Conservation (phyloP, 2,888 invertebrate species). For the Aplocera efformata region DNA sequence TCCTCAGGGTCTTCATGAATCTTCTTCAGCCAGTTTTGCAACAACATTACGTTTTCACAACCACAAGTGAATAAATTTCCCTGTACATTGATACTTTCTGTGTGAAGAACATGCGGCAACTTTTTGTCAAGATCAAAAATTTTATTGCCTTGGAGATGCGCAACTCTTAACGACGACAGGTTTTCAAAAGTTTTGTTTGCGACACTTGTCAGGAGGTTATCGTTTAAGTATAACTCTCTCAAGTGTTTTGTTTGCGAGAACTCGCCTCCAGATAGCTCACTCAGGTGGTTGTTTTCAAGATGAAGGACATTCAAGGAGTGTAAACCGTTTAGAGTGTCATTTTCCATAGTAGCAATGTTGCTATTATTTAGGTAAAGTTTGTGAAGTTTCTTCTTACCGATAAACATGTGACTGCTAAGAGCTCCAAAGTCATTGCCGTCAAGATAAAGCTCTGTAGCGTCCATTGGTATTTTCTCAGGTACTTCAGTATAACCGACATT, state of each 20-base stretch:
- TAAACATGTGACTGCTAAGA: slow-evolving; percentile 89
- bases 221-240: slow-evolving; percentile 88
- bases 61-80: slow-evolving; percentile 90
- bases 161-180: slow-evolving; percentile 84
- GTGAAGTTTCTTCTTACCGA: slow-evolving; percentile 90
- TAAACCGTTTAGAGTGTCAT: slow-evolving; percentile 89
- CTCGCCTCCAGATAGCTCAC: slow-evolving; percentile 86
- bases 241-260: slow-evolving; percentile 88
- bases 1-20: slow-evolving; percentile 82
- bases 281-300: slow-evolving; percentile 87
- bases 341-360: slow-evolving; percentile 85
- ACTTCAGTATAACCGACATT: slow-evolving; percentile 85
- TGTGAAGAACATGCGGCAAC: slow-evolving; percentile 79
- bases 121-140: slow-evolving; percentile 86
- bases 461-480: slow-evolving; percentile 91
- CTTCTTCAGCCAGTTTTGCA: slow-evolving; percentile 85
- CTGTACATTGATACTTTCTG: slow-evolving; percentile 84
- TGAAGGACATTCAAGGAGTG: slow-evolving; percentile 86
- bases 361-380: slow-evolving; percentile 89
- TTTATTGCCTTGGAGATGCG: slow-evolving; percentile 87
- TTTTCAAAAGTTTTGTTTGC: slow-evolving; percentile 87
- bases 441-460: slow-evolving; percentile 91
- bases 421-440: slow-evolving; percentile 89
- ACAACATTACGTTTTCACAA: slow-evolving; percentile 83
- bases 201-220: slow-evolving; percentile 87